Base-by-base conservation (phyloP, 2,797 vertebrate species). In the Pangasius larnaudii region DNA sequence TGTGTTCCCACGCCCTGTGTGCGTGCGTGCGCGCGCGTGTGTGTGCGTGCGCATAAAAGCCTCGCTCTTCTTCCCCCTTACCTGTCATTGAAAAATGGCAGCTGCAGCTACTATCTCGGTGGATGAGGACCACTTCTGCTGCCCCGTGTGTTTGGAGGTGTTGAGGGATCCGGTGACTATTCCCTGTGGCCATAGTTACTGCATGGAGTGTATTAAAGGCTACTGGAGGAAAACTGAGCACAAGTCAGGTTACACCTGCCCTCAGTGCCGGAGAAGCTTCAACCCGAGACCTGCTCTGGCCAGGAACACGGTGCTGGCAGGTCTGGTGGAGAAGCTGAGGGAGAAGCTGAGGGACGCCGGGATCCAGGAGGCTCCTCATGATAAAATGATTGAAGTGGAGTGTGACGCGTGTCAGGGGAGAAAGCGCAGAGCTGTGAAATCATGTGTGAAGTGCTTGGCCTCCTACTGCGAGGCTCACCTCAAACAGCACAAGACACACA, bases 381-480 rank as follows among this genome's bases (percentile, higher is more conserved):
- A 18, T 5, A 91, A 86, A 79, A 13, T 67, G 0, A 39, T 42
- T 0, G 90, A 77, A 0, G 93, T 96, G 53, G 86, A 79, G 49
- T 99, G 98, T 65, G 96, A 97, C n/a, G 94, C 94, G 16, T 98
- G 98, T 92, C 94, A 96, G 0, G 96, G 95, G 83, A 97, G 95
- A 85, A 98, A 96, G 89, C 94, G 94, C 91, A 96, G 94, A 90
- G 97, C 97, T 0, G 95, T 97, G 0, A 97, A 96, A 92, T 97
- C 97, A 24, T 98, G 98, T 86, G 90, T 97, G 22, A 95, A 94
- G 90, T 98, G 98, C 91, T 91, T 95, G 89, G 96, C 96, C 86
- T 98, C 97, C 24, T 98, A 97, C 94, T 98, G 98, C 0, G 95
- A 93, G 84, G 88, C 94, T 91, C 96, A 96, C 90, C 16, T 93